These are phyloP conservation scores for Pachliopta kotzebuea DNA, from an alignment of 2,888 invertebrate species.

Conservation along the genomic window DNA sequence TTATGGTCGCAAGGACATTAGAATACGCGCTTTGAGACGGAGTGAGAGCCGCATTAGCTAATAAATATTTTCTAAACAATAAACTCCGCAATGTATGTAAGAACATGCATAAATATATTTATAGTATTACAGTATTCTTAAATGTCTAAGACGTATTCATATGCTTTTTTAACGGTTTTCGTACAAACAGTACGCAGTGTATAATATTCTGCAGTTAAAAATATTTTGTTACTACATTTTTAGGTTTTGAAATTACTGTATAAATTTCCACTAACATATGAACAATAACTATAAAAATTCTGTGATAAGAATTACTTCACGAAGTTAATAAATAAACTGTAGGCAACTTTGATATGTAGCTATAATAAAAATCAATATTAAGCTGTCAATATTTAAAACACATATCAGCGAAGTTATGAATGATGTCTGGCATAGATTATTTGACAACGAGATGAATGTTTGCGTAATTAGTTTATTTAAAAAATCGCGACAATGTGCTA, in stretches of 20 bases:
- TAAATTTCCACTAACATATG: too few relatives aligned
- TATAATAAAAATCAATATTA: background rate
- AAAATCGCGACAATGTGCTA: slow-evolving; percentile 57
- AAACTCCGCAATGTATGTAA: slow-evolving; percentile 3
- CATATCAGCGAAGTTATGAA: slow-evolving; percentile 13
- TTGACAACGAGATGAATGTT: slow-evolving; percentile 53
- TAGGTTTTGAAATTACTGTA: too few relatives aligned
- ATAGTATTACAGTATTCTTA: slow-evolving; percentile 15
- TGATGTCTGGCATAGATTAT: slow-evolving; percentile 28
- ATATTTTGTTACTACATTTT: too few relatives aligned
- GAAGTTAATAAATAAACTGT: background rate
- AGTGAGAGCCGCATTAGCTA: slow-evolving; percentile 15
- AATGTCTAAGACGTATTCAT: background rate
- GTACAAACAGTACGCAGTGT: background rate
- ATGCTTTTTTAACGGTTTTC: background rate
- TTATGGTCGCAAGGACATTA: slow-evolving; percentile 23
- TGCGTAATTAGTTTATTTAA: slow-evolving; percentile 55
- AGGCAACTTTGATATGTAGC: background rate
- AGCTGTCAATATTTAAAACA: slow-evolving; percentile 14
- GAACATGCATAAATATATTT: slow-evolving; percentile 1
- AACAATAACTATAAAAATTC: too few relatives aligned
- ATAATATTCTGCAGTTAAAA: too few relatives aligned
- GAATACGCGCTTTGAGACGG: slow-evolving; percentile 17
- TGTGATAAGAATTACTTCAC: too few relatives aligned
- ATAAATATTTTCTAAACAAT: slow-evolving; percentile 30